phyloP scores from a whole-genome alignment of 1,140 invertebrate genomes.

The Drosophila gunungcola region DNA sequence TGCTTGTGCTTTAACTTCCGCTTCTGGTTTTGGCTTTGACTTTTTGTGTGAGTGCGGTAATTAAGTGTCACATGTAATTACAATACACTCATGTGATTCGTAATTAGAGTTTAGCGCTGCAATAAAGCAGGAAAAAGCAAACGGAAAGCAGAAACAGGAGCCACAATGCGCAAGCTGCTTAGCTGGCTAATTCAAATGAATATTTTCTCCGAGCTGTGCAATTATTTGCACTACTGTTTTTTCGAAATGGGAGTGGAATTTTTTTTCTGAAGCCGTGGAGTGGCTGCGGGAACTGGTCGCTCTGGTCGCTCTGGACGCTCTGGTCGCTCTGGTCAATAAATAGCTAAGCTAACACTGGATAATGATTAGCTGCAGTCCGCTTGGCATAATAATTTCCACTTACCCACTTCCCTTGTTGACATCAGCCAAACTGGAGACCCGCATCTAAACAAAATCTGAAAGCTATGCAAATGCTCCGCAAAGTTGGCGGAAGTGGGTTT shows the following conservation, averaged over 20 bases:
- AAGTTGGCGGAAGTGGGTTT: background rate
- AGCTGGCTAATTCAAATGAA: conserved; percentile 70
- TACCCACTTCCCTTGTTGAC: conserved; percentile 26
- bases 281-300: conserved; percentile 1
- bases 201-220: conserved; percentile 62
- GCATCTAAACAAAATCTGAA: conserved; percentile 14
- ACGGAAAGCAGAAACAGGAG: conserved; percentile 4
- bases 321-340: conserved; percentile 26
- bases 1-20: conserved; percentile 20
- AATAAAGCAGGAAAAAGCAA: conserved; percentile 32
- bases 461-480: conserved; percentile 53
- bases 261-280: conserved; percentile 17
- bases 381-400: conserved; percentile 42
- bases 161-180: conserved; percentile 23
- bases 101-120: conserved; percentile 78
- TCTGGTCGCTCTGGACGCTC: conserved; percentile 19
- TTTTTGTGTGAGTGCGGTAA: conserved; percentile 70
- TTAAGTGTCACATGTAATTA: conserved; percentile 83
- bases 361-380: conserved; percentile 27
- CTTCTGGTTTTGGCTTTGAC: conserved; percentile 36
- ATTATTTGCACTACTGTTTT: conserved; percentile 59
- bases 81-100: conserved; percentile 82
- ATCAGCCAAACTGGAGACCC: conserved; percentile 22
- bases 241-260: conserved; percentile 22
- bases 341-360: conserved; percentile 19